Evolutionary conservation across 2,888 invertebrate genomes (phyloP).

Genomic region (Netelia fuscicornis): DNA sequence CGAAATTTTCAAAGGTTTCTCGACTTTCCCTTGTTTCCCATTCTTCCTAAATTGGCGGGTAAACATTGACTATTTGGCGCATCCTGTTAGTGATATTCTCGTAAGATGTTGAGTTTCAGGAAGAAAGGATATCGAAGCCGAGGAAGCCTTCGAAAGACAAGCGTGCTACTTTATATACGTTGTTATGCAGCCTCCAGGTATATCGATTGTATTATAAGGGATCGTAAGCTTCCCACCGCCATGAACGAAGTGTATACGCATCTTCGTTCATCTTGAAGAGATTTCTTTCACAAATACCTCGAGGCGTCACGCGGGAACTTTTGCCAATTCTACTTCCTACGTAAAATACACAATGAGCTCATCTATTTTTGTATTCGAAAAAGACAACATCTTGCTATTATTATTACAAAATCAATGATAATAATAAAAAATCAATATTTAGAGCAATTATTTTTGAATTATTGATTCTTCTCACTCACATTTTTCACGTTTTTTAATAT

Average conservation of each 20-base stretch:
- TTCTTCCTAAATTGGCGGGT: neutral
- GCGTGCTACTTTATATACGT: neutral
- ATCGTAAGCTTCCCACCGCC: slow-evolving; percentile 37
- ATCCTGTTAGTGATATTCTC: neutral
- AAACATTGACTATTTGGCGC: neutral
- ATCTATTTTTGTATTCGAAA: neutral
- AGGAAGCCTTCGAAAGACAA: neutral
- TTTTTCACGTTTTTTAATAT: no score
- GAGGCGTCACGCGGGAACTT: neutral
- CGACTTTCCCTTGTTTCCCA: neutral
- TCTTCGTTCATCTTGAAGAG: slow-evolving; percentile 33
- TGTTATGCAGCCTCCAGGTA: neutral
- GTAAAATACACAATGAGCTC: neutral
- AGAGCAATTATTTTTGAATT: no score
- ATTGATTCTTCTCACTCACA: no score
- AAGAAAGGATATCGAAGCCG: neutral
- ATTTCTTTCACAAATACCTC: slow-evolving; percentile 9
- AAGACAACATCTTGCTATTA: neutral
- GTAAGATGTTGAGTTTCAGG: neutral
- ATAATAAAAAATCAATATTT: no score
- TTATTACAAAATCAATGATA: no score
- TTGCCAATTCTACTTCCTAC: neutral
- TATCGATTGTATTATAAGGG: slow-evolving; percentile 34
- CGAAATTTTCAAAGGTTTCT: neutral
- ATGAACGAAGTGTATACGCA: slow-evolving; percentile 12